Conservation (phyloP, 2,888 invertebrate genomes). For the Hypomecis atomaria region DNA sequence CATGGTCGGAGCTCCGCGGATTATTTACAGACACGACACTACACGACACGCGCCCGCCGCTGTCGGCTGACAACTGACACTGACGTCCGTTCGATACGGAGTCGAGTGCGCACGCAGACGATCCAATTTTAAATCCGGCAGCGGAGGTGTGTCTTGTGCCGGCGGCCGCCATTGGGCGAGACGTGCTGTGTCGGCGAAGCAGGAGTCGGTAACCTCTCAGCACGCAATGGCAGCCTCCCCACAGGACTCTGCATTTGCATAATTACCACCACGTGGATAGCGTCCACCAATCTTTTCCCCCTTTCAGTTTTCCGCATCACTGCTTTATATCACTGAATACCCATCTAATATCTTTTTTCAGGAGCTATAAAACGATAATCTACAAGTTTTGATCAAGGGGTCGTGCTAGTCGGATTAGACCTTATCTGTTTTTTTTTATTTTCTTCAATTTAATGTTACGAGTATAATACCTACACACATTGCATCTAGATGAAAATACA, state of each 20-base stretch:
- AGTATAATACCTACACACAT: too few relatives aligned
- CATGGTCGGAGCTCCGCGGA: conserved; percentile 70
- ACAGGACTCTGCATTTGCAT: conserved; percentile 26
- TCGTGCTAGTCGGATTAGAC: too few relatives aligned
- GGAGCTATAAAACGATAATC: too few relatives aligned
- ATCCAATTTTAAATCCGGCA: conserved; percentile 74
- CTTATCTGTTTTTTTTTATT: too few relatives aligned
- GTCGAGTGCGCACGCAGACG: conserved; percentile 75
- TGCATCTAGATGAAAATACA: too few relatives aligned
- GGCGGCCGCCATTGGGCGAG: conserved; percentile 63
- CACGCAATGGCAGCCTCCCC: conserved; percentile 41
- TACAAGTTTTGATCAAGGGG: too few relatives aligned
- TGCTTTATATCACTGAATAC: background rate
- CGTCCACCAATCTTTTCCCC: background rate
- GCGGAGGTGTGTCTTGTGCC: conserved; percentile 76
- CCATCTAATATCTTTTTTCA: too few relatives aligned
- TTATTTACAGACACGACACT: conserved; percentile 45
- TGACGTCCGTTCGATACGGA: conserved; percentile 76
- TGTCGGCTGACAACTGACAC: conserved; percentile 64
- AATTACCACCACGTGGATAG: conserved; percentile 31
- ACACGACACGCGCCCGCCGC: conserved; percentile 68
- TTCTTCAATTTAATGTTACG: too few relatives aligned
- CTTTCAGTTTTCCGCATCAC: background rate
- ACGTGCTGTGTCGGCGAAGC: conserved; percentile 36
- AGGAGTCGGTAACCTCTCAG: conserved; percentile 39